phyloP scores from a whole-genome alignment of 2,797 vertebrate species.

The Anisognathus igniventris region DNA sequence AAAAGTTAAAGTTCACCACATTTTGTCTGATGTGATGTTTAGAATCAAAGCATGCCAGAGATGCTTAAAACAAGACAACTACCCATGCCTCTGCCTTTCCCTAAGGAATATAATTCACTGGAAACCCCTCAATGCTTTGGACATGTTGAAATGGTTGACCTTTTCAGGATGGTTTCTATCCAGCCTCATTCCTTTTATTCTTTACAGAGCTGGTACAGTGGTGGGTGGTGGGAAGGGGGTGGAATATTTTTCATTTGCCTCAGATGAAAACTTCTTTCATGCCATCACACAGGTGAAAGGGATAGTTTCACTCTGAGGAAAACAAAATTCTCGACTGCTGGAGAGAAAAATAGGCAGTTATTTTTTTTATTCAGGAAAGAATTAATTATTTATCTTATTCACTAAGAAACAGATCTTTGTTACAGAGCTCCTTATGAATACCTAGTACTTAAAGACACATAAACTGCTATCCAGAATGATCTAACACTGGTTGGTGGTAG shows the following conservation, averaged over 20 bases:
- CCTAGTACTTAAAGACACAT: neutral
- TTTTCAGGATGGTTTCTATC: neutral
- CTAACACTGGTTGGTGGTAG: neutral
- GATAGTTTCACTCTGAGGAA: neutral
- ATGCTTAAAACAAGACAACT: neutral
- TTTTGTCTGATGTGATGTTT: neutral
- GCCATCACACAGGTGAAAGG: neutral
- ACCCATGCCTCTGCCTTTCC: neutral
- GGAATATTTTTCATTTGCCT: neutral
- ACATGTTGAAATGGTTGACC: neutral
- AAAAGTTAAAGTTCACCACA: neutral
- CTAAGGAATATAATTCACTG: neutral
- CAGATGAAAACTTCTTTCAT: neutral
- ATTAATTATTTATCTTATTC: neutral
- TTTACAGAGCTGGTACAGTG: neutral
- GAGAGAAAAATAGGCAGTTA: neutral
- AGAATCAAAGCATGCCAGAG: neutral
- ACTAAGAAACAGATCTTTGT: neutral
- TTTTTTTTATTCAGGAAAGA: neutral
- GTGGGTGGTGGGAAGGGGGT: neutral
- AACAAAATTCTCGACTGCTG: neutral
- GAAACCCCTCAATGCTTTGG: neutral
- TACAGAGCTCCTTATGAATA: neutral
- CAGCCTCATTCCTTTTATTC: neutral
- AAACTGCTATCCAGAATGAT: neutral